phyloP scores from a whole-genome alignment of 2,113 vertebrate genomes.

The Phocoena sinus region DNA sequence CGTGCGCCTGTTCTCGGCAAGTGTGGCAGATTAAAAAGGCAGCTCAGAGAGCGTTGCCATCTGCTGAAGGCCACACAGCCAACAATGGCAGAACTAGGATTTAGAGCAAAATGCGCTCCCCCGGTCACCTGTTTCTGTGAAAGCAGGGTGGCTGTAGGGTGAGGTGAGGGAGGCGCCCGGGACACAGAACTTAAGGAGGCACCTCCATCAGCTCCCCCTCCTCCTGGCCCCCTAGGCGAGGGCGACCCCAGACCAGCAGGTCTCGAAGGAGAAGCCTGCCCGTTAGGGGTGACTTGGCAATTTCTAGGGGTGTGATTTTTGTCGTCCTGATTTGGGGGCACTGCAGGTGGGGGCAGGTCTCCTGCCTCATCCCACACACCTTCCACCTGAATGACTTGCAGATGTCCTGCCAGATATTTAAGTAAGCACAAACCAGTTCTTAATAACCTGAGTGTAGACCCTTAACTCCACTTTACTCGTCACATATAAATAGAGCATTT shows the following conservation, averaged over 20 bases:
- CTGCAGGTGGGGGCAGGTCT: neutral
- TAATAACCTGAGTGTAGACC: neutral
- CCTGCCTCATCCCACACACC: neutral
- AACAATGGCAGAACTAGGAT: neutral
- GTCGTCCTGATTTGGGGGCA: neutral
- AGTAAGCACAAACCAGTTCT: neutral
- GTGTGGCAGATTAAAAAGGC: neutral
- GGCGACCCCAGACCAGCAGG: neutral
- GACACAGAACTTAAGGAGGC: neutral
- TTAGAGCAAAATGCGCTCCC: neutral
- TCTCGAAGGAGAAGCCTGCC: neutral
- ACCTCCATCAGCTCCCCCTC: accelerated
- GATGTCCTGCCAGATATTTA: no score
- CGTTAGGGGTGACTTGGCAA: neutral
- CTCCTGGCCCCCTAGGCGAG: neutral
- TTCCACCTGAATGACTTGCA: neutral
- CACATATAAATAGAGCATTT: neutral
- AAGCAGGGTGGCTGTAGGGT: neutral
- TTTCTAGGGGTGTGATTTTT: neutral
- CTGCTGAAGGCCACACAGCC: neutral
- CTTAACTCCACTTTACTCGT: neutral
- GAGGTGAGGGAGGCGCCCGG: accelerated
- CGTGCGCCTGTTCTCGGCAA: neutral
- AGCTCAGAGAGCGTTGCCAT: neutral
- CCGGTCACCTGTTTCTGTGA: neutral